phyloP scores from a whole-genome alignment of 2,888 invertebrate genomes.

The Galeopsomyia nigrocyanea region DNA sequence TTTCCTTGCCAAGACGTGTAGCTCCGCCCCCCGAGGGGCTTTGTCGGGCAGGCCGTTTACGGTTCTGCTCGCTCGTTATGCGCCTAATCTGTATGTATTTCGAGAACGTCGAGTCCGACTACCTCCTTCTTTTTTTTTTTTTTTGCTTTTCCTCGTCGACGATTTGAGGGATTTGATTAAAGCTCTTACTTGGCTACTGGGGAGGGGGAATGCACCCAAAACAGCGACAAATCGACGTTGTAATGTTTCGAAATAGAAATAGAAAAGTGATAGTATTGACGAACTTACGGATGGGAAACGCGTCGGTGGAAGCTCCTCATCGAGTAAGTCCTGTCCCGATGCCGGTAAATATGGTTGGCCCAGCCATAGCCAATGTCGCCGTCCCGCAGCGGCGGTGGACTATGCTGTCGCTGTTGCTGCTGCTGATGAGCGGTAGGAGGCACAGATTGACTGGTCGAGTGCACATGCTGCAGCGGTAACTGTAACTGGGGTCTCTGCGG shows the following conservation, averaged over 20 bases:
- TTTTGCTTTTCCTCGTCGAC: too few species aligned
- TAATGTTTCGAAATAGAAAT: too few species aligned
- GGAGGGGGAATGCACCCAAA: too few species aligned
- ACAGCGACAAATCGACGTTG: too few species aligned
- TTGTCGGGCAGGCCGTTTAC: too few species aligned
- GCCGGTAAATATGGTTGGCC: slow-evolving; percentile 55
- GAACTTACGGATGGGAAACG: slow-evolving; percentile 67
- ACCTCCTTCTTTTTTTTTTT: too few species aligned
- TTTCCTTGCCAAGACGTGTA: too few species aligned
- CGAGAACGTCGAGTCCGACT: too few species aligned
- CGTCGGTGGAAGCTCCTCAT: slow-evolving; percentile 66
- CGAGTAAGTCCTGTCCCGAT: slow-evolving; percentile 63
- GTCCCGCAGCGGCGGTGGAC: slow-evolving; percentile 52
- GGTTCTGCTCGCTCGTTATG: too few species aligned
- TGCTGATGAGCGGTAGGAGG: slow-evolving; percentile 50
- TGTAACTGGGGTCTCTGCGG: slow-evolving; percentile 41
- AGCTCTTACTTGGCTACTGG: neutral
- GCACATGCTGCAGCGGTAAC: slow-evolving; percentile 39
- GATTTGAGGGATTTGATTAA: slow-evolving; percentile 2
- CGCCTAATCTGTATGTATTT: too few species aligned
- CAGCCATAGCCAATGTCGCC: slow-evolving; percentile 60
- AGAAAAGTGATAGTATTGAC: too few species aligned
- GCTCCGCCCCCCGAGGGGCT: too few species aligned
- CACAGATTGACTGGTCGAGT: neutral
- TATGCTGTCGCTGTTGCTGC: slow-evolving; percentile 35